phyloP scores from a whole-genome alignment of 2,113 vertebrate species.

The Talpa occidentalis region DNA sequence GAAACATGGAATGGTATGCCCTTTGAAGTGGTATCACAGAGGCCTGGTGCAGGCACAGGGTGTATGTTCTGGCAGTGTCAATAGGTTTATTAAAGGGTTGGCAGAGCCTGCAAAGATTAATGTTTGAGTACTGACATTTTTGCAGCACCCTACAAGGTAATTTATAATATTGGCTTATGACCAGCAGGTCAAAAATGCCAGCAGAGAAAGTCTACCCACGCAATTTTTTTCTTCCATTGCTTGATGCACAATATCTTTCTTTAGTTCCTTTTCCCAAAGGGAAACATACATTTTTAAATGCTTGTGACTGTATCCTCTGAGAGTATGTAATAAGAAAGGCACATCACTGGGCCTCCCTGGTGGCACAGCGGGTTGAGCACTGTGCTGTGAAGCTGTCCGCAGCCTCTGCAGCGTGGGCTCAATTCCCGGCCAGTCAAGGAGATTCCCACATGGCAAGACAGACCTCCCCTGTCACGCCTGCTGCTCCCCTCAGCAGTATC shows the following conservation, averaged over 20 bases:
- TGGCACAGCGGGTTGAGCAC: no score
- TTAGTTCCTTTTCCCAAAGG: not conserved
- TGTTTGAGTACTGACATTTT: not conserved
- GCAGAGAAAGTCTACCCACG: not conserved
- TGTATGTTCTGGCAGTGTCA: not conserved
- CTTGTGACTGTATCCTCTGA: not conserved
- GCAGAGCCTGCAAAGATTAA: not conserved
- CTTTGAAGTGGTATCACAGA: not conserved
- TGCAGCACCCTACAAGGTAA: not conserved
- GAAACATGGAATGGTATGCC: not conserved
- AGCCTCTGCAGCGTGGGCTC: no score
- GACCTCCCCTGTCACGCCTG: no score
- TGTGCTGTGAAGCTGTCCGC: no score
- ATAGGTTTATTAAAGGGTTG: no score
- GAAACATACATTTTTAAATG: not conserved
- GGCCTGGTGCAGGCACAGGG: not conserved
- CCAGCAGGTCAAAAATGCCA: not conserved
- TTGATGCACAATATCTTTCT: not conserved
- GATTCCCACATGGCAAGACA: no score
- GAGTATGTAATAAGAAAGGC: not conserved
- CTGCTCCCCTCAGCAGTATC: no score
- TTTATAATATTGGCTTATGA: not conserved
- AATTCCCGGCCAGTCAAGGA: no score
- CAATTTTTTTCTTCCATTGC: not conserved
- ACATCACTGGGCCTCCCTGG: no score